Conservation (phyloP, 2,888 invertebrate species). For the Sesia bembeciformis region DNA sequence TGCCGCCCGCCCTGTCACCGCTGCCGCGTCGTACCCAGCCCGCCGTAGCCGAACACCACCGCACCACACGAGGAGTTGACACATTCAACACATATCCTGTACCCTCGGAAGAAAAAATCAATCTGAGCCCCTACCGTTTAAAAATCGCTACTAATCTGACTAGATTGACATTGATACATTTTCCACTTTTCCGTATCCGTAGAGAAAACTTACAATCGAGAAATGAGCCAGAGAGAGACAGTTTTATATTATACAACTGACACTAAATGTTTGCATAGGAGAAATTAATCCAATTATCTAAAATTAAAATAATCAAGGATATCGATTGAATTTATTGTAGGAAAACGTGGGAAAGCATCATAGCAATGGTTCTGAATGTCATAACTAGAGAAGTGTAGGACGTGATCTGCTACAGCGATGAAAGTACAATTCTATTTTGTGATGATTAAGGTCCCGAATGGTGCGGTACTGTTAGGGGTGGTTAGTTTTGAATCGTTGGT, state of each 20-base stretch:
- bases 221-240: too few relatives aligned
- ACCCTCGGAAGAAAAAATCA: too few relatives aligned
- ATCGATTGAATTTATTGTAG: conserved; percentile 8
- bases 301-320: not conserved
- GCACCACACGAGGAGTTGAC: too few relatives aligned
- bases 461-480: conserved; percentile 60
- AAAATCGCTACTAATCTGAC: too few relatives aligned
- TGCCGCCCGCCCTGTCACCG: conserved; percentile 63
- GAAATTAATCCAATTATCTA: not conserved
- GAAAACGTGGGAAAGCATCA: conserved; percentile 31
- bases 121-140: too few relatives aligned
- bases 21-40: conserved; percentile 22
- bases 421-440: conserved; percentile 50
- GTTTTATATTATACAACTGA: too few relatives aligned
- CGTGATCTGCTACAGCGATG: conserved; percentile 19
- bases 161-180: not conserved
- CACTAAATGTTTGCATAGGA: too few relatives aligned
- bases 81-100: too few relatives aligned
- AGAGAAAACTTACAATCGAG: too few relatives aligned
- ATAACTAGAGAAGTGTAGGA: conserved; percentile 18
- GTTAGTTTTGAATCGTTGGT: conserved; percentile 60
- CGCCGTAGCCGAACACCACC: conserved; percentile 2
- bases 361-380: conserved; percentile 20
- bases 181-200: too few relatives aligned
- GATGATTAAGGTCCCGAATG: conserved; percentile 58